Evolutionary conservation across 30 jellyfish, hydroid and myxozoan species (phyloP).

Genomic region (Turritopsis dohrnii): DNA sequence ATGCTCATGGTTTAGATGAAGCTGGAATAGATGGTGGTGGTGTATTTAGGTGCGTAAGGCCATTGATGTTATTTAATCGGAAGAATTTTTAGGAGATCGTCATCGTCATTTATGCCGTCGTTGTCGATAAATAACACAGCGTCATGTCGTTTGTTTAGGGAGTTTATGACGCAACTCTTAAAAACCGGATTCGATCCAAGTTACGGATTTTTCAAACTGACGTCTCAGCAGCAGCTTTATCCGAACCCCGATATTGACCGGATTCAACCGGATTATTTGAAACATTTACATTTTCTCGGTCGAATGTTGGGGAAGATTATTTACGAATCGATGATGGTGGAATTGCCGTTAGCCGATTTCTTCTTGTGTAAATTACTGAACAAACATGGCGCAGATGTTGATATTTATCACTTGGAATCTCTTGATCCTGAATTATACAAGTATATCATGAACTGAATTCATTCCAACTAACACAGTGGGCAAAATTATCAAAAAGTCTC

Average conservation of each 20-base stretch:
- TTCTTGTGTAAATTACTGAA: constrained; percentile 82
- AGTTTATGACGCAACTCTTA: constrained; percentile 79
- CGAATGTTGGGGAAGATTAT: constrained; percentile 94
- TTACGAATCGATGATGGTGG: constrained; percentile 97
- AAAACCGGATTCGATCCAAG: constrained; percentile 87
- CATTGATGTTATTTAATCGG: neutral
- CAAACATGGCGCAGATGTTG: constrained; percentile 86
- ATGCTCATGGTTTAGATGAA: constrained; percentile 92
- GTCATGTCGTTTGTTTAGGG: constrained; percentile 27
- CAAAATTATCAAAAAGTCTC: too few species aligned
- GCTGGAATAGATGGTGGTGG: constrained; percentile 99
- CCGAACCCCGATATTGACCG: constrained; percentile 79
- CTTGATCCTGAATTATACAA: constrained; percentile 89
- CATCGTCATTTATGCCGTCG: too few species aligned
- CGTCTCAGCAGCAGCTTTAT: constrained; percentile 78
- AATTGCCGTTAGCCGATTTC: constrained; percentile 93
- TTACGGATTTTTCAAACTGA: constrained; percentile 78
- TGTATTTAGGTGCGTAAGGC: constrained; percentile 50
- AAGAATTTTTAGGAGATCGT: too few species aligned
- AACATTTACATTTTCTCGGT: constrained; percentile 97
- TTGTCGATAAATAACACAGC: neutral
- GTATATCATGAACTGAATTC: too few species aligned
- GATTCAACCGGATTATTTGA: constrained; percentile 63
- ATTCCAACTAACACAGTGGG: too few species aligned
- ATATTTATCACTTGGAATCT: constrained; percentile 87